Evolutionary conservation across 1,140 invertebrate species (phyloP), one percentile per base, ranked within the genome.

Genomic region (Tribolium madens): DNA sequence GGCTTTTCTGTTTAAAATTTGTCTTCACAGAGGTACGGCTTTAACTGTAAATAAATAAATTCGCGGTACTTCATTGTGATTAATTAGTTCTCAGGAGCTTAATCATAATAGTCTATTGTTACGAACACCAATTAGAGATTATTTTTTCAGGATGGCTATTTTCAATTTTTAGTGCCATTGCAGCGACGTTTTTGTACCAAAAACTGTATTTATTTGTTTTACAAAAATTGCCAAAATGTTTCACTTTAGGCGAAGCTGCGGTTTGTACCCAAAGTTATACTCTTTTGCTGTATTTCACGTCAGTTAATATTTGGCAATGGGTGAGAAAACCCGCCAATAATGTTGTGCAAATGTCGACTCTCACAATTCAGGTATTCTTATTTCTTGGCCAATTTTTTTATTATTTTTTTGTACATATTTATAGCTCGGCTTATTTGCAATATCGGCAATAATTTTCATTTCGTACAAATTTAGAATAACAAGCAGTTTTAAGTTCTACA

Each of bases 1-100:
- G 7, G 47, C 70, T 6, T 1, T 17, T 2, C 14, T 72, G 18
- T 52, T 72, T n/a, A 10, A 12, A 33, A 21, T 72, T 52, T 72
- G 70, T 31, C 70, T 72, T 21, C 70, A 72, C 17, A 72, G 70
- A 52, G 70, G 70, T 72, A 50, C 0, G 53, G 13, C 47, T 33
- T 71, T 48, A 14, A 50, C 26, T 50, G 12, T 33, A n/a, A n/a
- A 21, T 64, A 33, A 64, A 64, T 13, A 64, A 33, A 64, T 64
- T 64, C 57, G 3, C 12, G 12, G 57, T 33, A 64, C 1, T 64
- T 12, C 52, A 26, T n/a, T n/a, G 12, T 57, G 0, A 15, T n/a
- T 60, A 60, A 64, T 64, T 64, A 64, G 57, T 64, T 64, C 57
- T 10, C 57, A 64, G 57, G 57, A 64, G 36, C 7, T 3, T 60